These are phyloP conservation scores for Limnodromus scolopaceus DNA, from an alignment of 2,797 vertebrate species.

Conservation along the genomic window DNA sequence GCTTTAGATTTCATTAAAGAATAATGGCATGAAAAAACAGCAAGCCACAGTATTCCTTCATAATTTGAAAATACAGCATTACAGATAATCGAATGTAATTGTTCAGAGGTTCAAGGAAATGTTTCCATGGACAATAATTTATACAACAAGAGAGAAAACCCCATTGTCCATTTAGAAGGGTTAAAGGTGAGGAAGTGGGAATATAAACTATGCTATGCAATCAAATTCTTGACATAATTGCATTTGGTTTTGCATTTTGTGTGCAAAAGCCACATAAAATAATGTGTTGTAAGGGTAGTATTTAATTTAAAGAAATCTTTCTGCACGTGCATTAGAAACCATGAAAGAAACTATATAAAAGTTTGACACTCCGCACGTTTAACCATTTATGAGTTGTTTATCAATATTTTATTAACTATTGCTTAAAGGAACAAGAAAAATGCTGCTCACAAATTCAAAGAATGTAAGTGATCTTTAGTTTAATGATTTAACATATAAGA, in stretches of 20 bases:
- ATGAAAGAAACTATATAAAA: conserved; percentile 12
- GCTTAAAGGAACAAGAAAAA: conserved; percentile 57
- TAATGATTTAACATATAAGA: conserved; percentile 43
- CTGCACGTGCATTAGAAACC: background rate
- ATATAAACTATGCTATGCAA: conserved; percentile 9
- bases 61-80: conserved; percentile 8
- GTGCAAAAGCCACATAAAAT: background rate
- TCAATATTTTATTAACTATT: conserved; percentile 72
- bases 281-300: background rate
- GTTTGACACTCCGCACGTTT: conserved; percentile 42
- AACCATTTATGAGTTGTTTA: conserved; percentile 64
- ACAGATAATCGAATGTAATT: conserved; percentile 30
- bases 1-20: background rate
- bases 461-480: conserved; percentile 51
- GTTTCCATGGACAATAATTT: conserved; percentile 12
- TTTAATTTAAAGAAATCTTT: conserved; percentile 32
- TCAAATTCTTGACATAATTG: conserved; percentile 45
- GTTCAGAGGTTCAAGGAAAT: conserved; percentile 2
- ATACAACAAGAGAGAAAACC: conserved; percentile 36
- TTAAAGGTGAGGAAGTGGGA: conserved; percentile 55
- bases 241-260: conserved; percentile 1
- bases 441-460: conserved; percentile 28
- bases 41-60: background rate
- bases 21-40: background rate
- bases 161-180: conserved; percentile 42